These are phyloP conservation scores for Tautogolabrus adspersus DNA, from an alignment of 2,113 vertebrate genomes.

Conservation along the genomic window DNA sequence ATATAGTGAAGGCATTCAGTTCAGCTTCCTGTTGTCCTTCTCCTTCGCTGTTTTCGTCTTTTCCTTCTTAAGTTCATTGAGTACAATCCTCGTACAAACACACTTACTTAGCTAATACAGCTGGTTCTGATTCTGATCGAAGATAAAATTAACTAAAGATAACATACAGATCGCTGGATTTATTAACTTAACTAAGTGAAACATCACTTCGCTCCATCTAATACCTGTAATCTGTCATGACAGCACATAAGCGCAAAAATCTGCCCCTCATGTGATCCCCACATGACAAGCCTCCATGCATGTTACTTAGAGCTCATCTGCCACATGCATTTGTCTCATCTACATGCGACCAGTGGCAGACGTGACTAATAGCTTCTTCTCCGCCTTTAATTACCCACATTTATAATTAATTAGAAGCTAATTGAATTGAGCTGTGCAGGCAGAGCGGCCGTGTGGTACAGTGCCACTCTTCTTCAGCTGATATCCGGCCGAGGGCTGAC, in stretches of 20 bases:
- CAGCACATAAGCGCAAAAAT: not conserved
- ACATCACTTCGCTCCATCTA: not conserved
- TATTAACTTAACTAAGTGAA: not conserved
- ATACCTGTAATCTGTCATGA: constrained; percentile 23
- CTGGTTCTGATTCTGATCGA: not conserved
- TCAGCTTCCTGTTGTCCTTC: too few relatives aligned
- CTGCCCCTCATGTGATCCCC: constrained; percentile 35
- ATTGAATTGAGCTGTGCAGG: constrained; percentile 53
- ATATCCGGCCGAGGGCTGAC: not conserved
- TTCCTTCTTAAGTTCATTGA: too few relatives aligned
- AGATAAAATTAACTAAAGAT: not conserved
- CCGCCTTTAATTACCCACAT: constrained; percentile 63
- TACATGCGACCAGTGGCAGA: constrained; percentile 22
- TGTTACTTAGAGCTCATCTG: constrained; percentile 11
- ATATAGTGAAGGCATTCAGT: too few relatives aligned
- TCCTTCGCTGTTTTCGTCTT: too few relatives aligned
- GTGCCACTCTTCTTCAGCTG: constrained; percentile 21
- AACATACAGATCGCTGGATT: not conserved
- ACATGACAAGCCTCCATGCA: constrained; percentile 24
- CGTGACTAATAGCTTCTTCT: constrained; percentile 57
- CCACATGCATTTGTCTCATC: constrained; percentile 14
- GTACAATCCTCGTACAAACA: too few relatives aligned
- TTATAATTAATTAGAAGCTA: constrained; percentile 61
- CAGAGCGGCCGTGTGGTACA: constrained; percentile 13
- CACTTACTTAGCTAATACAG: too few relatives aligned